Conservation (phyloP, 2,113 vertebrate species). For the Copsychus sechellarum region DNA sequence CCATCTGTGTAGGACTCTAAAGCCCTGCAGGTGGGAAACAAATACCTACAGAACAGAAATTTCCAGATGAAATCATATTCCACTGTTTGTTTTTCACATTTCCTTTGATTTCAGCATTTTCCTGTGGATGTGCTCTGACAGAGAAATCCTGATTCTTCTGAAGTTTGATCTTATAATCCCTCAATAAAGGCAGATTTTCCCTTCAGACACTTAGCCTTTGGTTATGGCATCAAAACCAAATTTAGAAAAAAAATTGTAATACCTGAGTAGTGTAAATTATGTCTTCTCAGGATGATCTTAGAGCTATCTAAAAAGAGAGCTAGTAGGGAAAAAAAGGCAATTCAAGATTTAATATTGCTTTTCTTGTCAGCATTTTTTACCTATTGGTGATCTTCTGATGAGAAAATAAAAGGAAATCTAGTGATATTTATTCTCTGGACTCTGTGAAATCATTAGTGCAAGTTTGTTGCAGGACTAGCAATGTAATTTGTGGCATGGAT, state of each 20-base stretch:
- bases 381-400: fast-evolving
- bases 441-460: not conserved
- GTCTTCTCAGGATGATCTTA: not conserved
- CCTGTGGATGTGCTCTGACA: not conserved
- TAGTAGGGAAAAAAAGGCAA: not conserved
- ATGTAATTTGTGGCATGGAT: not conserved
- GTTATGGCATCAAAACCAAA: not conserved
- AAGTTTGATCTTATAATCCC: not conserved
- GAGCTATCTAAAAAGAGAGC: fast-evolving
- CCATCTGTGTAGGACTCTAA: fast-evolving
- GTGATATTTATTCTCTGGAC: not conserved
- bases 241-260: not conserved
- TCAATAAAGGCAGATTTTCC: not conserved
- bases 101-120: not conserved
- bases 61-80: not conserved
- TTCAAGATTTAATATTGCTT: not conserved
- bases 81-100: not conserved
- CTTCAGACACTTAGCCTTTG: not conserved
- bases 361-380: not conserved
- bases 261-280: not conserved
- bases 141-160: not conserved
- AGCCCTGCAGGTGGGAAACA: not conserved
- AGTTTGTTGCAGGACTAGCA: not conserved
- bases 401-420: not conserved
- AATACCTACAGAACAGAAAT: not conserved